Conservation (phyloP, 2,113 vertebrate genomes). For the Caranx melampygus region DNA sequence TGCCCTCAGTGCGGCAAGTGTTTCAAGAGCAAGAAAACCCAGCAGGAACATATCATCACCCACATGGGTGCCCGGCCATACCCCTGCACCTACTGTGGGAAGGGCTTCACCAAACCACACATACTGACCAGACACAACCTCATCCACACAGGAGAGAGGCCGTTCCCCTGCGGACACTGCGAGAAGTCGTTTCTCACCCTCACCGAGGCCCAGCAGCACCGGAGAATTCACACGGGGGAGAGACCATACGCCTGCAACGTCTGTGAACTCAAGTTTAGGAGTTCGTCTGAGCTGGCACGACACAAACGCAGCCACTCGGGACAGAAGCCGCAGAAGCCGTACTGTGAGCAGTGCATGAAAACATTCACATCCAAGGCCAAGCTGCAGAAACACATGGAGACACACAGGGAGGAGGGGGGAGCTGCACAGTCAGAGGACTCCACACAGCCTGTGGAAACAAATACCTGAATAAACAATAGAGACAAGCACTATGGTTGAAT, state of each 20-base stretch:
- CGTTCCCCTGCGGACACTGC: conserved; percentile 80
- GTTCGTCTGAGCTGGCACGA: conserved; percentile 79
- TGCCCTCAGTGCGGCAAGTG: conserved; percentile 80
- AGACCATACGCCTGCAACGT: conserved; percentile 74
- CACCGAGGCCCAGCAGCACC: conserved; percentile 78
- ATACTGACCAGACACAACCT: conserved; percentile 80
- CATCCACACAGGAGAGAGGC: conserved; percentile 85
- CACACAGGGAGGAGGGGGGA: conserved; percentile 42
- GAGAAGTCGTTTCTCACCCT: conserved; percentile 80
- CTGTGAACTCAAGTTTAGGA: conserved; percentile 80
- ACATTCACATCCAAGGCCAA: conserved; percentile 69
- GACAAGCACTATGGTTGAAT: neutral
- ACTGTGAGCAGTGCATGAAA: conserved; percentile 69
- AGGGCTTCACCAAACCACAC: conserved; percentile 81
- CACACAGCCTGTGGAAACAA: neutral
- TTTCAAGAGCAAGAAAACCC: conserved; percentile 78
- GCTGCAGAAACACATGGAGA: conserved; percentile 73
- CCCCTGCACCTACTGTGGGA: conserved; percentile 78
- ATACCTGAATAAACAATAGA: neutral
- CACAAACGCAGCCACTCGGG: conserved; percentile 76
- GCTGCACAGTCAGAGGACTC: conserved; percentile 23
- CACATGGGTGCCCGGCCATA: conserved; percentile 78
- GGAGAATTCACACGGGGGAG: conserved; percentile 81
- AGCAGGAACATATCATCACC: conserved; percentile 75
- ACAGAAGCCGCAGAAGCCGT: conserved; percentile 27